A percentile compares a stretch with the other conserved stretches of the same genome.
Conservation (phyloP, 2,797 vertebrate genomes). For the Tapirus indicus region DNA sequence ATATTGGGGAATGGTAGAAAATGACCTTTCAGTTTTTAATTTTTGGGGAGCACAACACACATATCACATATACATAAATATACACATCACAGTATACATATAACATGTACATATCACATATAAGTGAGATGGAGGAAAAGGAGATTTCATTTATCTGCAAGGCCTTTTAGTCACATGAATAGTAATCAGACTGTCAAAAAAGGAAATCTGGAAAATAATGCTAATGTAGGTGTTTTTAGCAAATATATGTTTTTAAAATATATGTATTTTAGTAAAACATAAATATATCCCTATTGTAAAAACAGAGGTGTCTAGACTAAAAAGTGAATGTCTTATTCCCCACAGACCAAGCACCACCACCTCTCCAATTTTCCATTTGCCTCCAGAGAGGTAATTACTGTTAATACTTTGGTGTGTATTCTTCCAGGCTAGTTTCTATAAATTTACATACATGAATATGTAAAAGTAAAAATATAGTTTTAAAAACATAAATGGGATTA, state of each 20-base stretch:
- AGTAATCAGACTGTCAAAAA: constrained; percentile 55
- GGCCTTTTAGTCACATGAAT: constrained; percentile 42
- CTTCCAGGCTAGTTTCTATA: constrained; percentile 58
- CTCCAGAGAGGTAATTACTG: constrained; percentile 56
- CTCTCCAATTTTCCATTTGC: constrained; percentile 65
- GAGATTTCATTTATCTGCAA: constrained; percentile 21
- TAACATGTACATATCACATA: background rate
- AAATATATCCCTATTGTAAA: constrained; percentile 64
- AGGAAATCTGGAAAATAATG: constrained; percentile 57
- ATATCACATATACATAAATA: background rate
- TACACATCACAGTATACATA: background rate
- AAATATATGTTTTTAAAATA: constrained; percentile 57
- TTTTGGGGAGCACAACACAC: background rate
- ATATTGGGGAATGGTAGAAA: constrained; percentile 30
- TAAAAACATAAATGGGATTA: constrained; percentile 69
- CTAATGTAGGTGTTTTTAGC: constrained; percentile 46
- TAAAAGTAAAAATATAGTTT: constrained; percentile 73
- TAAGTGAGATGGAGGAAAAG: background rate
- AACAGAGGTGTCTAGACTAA: constrained; percentile 66
- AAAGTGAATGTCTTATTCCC: constrained; percentile 60
- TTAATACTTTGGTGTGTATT: constrained; percentile 68
- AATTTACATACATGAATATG: constrained; percentile 77
- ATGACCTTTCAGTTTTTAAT: background rate
- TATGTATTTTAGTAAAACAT: constrained; percentile 66
- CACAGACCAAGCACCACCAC: background rate